Base-by-base conservation (phyloP, 2,113 vertebrate genomes). In the Forbesichthys agassizii region DNA sequence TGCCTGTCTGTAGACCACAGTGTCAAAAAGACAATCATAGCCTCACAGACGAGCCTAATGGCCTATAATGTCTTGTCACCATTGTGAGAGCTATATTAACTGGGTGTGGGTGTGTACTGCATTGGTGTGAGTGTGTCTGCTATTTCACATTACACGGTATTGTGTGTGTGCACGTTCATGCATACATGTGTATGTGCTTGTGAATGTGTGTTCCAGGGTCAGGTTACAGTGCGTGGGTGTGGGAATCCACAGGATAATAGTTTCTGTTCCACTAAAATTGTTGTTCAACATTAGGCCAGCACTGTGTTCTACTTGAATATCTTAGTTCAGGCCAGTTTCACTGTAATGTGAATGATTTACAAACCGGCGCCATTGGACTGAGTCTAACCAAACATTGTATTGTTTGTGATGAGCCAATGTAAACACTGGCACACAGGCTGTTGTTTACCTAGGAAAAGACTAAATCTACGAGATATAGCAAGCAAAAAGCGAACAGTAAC, bases 201-300 rank as follows among this genome's bases (percentile, higher is more conserved):
- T 61, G 33, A 53, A 9, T 12, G 16, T 18, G 55, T 33, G 27
- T 33, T 3, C n/a, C 13, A 3, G 2, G 63, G 63, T 78, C 65
- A 72, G 10, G 53, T 48, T 54, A 61, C 54, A 16, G 74, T 51
- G 47, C 20, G 11, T 46, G 69, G 73, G 68, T 69, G 61, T 64
- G 75, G 56, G 75, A 85, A 59, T 20, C 61, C 71, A 48, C 33
- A 14, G 78, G 73, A 77, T 53, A 70, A 82, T 80, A 52, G 57
- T 88, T 84, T 85, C 75, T 82, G 57, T 88, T 89, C 86, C 70
- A 59, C 42, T 46, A 9, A 60, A 60, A 20, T 20, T 74, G 62
- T 87, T 89, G 84, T 78, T 75, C 75, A 73, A 18, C 0, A 11
- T 33, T 20, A 9, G 52, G 7, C 46, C 18, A 48, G 54, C 1